Conservation (phyloP, 2,113 vertebrate species). For the Antigone vipio region DNA sequence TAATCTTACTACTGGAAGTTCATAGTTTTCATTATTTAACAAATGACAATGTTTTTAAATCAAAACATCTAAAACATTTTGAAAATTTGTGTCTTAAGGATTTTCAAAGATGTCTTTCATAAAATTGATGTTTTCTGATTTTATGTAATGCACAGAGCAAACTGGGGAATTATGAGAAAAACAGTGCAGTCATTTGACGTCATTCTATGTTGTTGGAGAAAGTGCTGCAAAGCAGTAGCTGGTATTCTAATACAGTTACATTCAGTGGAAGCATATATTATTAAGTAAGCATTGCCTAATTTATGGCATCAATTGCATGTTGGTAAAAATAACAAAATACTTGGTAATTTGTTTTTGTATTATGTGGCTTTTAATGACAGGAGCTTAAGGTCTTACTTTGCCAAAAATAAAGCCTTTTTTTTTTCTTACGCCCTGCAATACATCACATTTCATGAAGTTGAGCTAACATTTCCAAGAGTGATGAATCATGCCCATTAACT, state of each 20-base stretch:
- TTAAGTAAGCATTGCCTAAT: neutral
- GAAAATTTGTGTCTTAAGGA: neutral
- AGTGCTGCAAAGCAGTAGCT: neutral
- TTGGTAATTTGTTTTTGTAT: neutral
- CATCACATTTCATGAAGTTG: neutral
- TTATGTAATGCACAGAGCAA: neutral
- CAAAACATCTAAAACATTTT: neutral
- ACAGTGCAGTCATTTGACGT: neutral
- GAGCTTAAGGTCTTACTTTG: neutral
- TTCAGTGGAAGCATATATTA: neutral
- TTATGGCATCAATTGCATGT: neutral
- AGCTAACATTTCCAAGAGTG: neutral
- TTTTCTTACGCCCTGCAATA: neutral
- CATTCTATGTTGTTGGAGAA: neutral
- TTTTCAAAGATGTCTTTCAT: neutral
- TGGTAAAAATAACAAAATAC: neutral
- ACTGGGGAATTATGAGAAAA: neutral
- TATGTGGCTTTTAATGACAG: neutral
- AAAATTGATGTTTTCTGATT: neutral
- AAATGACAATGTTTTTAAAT: neutral
- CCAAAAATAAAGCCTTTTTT: neutral
- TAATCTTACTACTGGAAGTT: neutral
- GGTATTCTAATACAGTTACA: neutral
- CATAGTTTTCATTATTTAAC: neutral
- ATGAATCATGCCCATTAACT: conserved; percentile 7